These are phyloP conservation scores for Neosalanx taihuensis DNA, from an alignment of 2,797 vertebrate species.

Conservation along the genomic window DNA sequence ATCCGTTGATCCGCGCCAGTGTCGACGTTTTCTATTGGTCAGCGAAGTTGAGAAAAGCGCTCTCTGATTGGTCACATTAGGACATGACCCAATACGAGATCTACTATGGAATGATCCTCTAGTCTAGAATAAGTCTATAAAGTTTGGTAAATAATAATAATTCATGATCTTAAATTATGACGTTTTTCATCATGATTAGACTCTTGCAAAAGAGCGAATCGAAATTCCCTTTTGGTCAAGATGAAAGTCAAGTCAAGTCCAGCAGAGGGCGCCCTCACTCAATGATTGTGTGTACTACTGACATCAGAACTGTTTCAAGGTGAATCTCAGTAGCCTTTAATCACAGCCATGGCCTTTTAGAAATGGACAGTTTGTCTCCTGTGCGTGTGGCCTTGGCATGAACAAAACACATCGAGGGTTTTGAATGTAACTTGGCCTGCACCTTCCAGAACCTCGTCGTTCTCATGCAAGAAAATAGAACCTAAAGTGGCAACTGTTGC, in stretches of 20 bases:
- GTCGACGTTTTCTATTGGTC: slow-evolving; percentile 44
- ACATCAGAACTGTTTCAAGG: not conserved
- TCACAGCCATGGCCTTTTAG: not conserved
- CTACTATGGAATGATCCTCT: not conserved
- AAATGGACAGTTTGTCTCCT: no score
- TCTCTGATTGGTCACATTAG: slow-evolving; percentile 48
- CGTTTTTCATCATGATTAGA: no score
- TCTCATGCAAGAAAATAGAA: not conserved
- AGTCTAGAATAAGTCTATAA: no score
- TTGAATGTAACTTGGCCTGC: not conserved
- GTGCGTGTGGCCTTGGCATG: not conserved
- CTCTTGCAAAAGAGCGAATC: no score
- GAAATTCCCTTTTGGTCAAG: not conserved
- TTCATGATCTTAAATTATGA: no score
- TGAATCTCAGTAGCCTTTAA: not conserved
- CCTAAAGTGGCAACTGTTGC: not conserved
- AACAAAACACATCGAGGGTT: not conserved
- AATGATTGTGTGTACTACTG: not conserved
- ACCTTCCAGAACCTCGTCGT: no score
- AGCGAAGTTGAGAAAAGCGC: slow-evolving; percentile 26
- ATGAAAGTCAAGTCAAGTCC: not conserved
- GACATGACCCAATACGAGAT: not conserved
- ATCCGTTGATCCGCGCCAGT: slow-evolving; percentile 47
- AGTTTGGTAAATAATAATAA: no score
- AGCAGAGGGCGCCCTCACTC: not conserved